These are phyloP conservation scores for Gracilinanus agilis DNA, from an alignment of 2,113 vertebrate genomes.

Conservation along the genomic window DNA sequence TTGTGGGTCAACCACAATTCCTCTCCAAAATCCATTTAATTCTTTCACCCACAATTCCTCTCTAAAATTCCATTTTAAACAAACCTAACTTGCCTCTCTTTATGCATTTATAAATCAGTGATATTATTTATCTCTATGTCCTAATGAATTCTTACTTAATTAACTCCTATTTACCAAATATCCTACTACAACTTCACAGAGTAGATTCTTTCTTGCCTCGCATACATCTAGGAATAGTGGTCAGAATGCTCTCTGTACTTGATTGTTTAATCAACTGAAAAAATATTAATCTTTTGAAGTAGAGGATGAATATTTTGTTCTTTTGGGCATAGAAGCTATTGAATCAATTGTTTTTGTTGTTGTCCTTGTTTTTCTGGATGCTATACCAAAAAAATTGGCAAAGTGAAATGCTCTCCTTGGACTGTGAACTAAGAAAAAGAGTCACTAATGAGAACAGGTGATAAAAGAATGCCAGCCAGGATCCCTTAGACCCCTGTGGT, in stretches of 20 bases:
- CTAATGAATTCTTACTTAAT: too few species aligned
- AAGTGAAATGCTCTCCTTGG: constrained; percentile 68
- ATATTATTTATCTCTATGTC: too few species aligned
- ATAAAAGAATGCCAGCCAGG: constrained; percentile 27
- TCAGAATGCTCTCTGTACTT: constrained; percentile 58
- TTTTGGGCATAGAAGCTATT: constrained; percentile 73
- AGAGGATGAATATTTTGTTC: constrained; percentile 73
- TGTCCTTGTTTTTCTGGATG: constrained; percentile 72
- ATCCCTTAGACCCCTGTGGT: background rate
- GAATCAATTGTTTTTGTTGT: constrained; percentile 27
- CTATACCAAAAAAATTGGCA: constrained; percentile 74
- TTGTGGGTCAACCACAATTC: too few species aligned
- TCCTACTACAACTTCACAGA: constrained; percentile 9
- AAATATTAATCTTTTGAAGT: constrained; percentile 77
- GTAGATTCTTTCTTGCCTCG: constrained; percentile 68
- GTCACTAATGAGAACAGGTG: constrained; percentile 36
- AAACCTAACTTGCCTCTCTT: too few species aligned
- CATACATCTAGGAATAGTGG: constrained; percentile 56
- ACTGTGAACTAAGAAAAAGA: constrained; percentile 72
- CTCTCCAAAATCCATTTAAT: too few species aligned
- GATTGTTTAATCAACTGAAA: constrained; percentile 76
- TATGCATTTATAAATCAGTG: too few species aligned
- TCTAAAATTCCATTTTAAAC: too few species aligned
- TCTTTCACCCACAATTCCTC: too few species aligned
- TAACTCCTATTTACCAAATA: too few species aligned